Conservation (phyloP, 2,888 invertebrate species). For the Sphaerophoria taeniata region DNA sequence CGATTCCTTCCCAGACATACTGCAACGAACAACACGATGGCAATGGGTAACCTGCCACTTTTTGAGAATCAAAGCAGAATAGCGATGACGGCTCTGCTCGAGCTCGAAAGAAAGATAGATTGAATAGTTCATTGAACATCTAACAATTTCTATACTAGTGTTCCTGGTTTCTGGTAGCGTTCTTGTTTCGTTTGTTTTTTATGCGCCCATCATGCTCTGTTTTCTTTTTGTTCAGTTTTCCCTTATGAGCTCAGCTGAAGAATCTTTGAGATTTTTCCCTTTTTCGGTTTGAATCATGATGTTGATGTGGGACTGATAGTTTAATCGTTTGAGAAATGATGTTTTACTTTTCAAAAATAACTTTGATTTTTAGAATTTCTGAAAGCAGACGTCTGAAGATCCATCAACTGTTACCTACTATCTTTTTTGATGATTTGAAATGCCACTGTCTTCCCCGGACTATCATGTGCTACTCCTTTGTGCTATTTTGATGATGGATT, state of each 20-base stretch:
- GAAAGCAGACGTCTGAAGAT: too few species aligned
- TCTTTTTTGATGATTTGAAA: too few species aligned
- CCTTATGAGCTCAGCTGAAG: slow-evolving; percentile 33
- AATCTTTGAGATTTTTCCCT: slow-evolving; percentile 29
- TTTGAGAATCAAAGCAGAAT: slow-evolving; percentile 11
- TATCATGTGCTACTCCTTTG: background rate
- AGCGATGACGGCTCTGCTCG: slow-evolving; percentile 27
- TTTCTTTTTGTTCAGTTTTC: slow-evolving; percentile 24
- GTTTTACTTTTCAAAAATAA: background rate
- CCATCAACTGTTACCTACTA: too few species aligned
- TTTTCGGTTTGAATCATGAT: background rate
- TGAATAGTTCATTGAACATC: slow-evolving; percentile 70
- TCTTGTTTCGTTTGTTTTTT: slow-evolving; percentile 34
- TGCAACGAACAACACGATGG: background rate
- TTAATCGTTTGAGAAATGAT: background rate
- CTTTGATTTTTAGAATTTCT: background rate
- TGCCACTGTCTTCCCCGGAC: background rate
- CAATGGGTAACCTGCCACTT: slow-evolving; percentile 1
- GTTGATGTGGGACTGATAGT: background rate
- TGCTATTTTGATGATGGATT: slow-evolving; percentile 47
- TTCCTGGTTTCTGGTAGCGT: slow-evolving; percentile 43
- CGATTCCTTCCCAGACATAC: background rate
- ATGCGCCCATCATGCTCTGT: slow-evolving; percentile 47
- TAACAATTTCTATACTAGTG: slow-evolving; percentile 48
- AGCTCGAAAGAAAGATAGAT: slow-evolving; percentile 25